Percentiles rank a stretch among this genome's conserved stretches.
Conservation (phyloP, 1,140 invertebrate genomes). For the Homalodisca vitripennis region DNA sequence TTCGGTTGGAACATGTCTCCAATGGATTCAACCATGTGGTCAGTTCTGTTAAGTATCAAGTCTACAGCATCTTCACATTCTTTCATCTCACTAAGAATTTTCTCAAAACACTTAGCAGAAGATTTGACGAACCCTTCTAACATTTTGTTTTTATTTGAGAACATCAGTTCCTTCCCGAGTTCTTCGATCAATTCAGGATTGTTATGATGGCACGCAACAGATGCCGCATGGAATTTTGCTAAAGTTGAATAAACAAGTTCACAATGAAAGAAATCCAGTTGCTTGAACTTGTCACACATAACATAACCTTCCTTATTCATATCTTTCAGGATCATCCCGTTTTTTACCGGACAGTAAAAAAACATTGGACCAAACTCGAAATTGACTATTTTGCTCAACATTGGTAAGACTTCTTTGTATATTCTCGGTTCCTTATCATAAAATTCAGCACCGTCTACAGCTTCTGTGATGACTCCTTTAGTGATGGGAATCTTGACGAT, state of each 20-base stretch:
- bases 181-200: constrained; percentile 45
- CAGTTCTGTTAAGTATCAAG: too few species aligned
- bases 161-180: background rate
- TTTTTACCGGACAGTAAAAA: constrained; percentile 46
- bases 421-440: constrained; percentile 47
- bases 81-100: too few species aligned
- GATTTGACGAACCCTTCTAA: too few species aligned
- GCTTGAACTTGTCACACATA: constrained; percentile 20
- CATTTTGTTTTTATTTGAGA: too few species aligned
- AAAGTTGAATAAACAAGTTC: constrained; percentile 51
- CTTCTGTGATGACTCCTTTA: constrained; percentile 43
- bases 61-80: too few species aligned
- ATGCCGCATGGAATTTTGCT: constrained; percentile 57
- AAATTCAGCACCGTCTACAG: constrained; percentile 49
- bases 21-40: too few species aligned
- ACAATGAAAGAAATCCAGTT: constrained; percentile 38
- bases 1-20: too few species aligned
- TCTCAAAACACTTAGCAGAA: too few species aligned
- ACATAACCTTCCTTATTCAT: constrained; percentile 21
- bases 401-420: constrained; percentile 47
- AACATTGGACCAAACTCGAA: constrained; percentile 39
- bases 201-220: constrained; percentile 55
- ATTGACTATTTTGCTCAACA: constrained; percentile 46
- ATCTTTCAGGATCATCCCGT: constrained; percentile 31
- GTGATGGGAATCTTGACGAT: constrained; percentile 50